Evolutionary conservation across 2,797 vertebrate species (phyloP).

Genomic region (Rhabdomys pumilio): DNA sequence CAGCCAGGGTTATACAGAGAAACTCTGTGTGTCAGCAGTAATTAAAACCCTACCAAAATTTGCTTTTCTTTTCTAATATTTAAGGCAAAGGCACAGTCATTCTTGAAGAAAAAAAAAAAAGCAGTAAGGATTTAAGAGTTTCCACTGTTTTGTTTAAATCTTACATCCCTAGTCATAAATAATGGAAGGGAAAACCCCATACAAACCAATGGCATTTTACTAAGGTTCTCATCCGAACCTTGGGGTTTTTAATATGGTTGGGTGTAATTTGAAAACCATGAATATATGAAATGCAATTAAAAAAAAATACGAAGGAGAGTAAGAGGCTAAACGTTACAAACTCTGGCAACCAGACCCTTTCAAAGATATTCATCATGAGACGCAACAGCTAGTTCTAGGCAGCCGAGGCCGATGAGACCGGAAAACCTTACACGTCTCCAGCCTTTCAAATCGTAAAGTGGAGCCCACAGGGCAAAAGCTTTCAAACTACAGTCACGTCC

Average conservation of each 20-base stretch:
- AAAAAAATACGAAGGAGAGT: not conserved
- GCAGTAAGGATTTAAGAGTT: not conserved
- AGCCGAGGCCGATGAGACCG: not conserved
- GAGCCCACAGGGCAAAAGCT: not conserved
- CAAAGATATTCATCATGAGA: conserved; percentile 40
- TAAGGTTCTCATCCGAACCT: conserved; percentile 48
- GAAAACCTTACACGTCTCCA: conserved; percentile 26
- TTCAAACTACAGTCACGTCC: not conserved
- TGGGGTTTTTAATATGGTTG: not conserved
- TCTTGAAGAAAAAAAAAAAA: not conserved
- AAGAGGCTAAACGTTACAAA: not conserved
- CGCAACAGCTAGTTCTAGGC: not conserved
- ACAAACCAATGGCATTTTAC: conserved; percentile 42
- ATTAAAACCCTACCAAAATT: not conserved
- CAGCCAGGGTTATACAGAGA: not conserved
- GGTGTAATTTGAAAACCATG: not conserved
- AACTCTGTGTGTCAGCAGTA: not conserved
- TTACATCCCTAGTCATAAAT: conserved; percentile 27
- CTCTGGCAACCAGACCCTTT: not conserved
- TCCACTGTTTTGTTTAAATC: not conserved
- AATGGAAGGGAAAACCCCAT: not conserved
- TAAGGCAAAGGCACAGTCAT: conserved; percentile 30
- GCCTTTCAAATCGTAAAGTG: not conserved
- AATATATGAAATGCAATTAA: conserved; percentile 22
- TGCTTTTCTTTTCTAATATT: conserved; percentile 12